These are phyloP conservation scores for Dinoponera quadriceps DNA, from an alignment of 1,140 invertebrate genomes.

Conservation along the genomic window DNA sequence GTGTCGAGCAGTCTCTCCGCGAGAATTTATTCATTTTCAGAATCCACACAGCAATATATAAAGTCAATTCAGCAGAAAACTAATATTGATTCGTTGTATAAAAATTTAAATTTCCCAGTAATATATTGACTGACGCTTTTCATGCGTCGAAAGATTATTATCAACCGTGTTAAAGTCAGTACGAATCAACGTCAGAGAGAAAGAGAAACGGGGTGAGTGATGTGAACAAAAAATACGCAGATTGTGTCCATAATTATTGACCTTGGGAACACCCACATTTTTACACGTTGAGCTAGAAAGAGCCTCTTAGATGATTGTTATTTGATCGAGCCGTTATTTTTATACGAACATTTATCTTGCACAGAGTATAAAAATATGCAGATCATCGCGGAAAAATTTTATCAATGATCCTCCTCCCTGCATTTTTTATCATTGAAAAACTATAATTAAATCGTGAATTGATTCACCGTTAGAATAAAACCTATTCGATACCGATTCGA, in stretches of 20 bases:
- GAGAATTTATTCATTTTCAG: too few species aligned
- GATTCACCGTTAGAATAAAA: background rate
- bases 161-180: background rate
- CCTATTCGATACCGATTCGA: background rate
- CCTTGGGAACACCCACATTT: background rate
- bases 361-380: background rate
- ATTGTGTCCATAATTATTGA: slow-evolving; percentile 16
- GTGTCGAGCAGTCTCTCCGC: too few species aligned
- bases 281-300: background rate
- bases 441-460: background rate
- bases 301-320: background rate
- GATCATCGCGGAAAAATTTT: background rate
- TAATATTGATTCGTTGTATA: background rate
- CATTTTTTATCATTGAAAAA: background rate
- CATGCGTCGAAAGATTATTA: background rate
- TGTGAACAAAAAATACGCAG: background rate
- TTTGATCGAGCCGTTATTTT: slow-evolving; percentile 18
- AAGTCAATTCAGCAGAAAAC: background rate
- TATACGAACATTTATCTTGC: slow-evolving; percentile 3
- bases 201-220: background rate
- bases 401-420: background rate
- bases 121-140: background rate
- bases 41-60: background rate
- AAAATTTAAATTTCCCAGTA: slow-evolving; percentile 2
- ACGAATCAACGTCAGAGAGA: background rate